Evolutionary conservation across 2,888 invertebrate species (phyloP), one percentile per base, ranked within the genome.

Genomic region (Tetanocera ferruginea): DNA sequence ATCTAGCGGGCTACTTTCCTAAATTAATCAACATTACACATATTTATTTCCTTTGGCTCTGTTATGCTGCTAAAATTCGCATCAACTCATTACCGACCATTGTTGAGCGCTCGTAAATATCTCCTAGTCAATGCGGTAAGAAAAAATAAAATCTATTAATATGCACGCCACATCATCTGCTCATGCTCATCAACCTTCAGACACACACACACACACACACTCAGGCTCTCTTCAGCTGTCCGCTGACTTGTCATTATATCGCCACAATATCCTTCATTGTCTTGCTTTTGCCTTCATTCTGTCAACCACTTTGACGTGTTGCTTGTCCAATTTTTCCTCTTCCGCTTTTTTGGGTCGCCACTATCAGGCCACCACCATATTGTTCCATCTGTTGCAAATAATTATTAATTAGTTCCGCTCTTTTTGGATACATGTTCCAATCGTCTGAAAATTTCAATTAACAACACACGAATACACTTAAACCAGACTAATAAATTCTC

Each of bases 401-500:
- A 72, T 72, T 43, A 55, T 72, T 57, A 72, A 72, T 72, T 72
- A 57, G 37, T 37, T 57, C 72, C 17, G 14, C 28, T 57, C 9
- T 43, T 25, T 71, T 57, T 72, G 23, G 9, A 37, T 72, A 57
- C 34, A 57, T 17, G 23, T 37, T 34, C 14, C 43, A 37, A 55
- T 5, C 11, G 60, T 28, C 60, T 28, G 57, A 57, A 31, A 72
- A 37, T 25, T 72, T 57, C 37, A 57, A 72, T 72, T 72, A 72
- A 43, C 23, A 37, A 9, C 67, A 37, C 17, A 37, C 34, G 57
- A 66, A 66, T 43, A 34, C 19, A 34, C 34, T 37, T 43, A 8
- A 17, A 66, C 34, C 66, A 31, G 19, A 19, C 34, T 23, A 19
- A 8, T 37, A 4, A 37, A 8, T 8, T 6, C 37, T 8, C 1